phyloP scores from a whole-genome alignment of 2,888 invertebrate genomes.

The Tholera decimalis region DNA sequence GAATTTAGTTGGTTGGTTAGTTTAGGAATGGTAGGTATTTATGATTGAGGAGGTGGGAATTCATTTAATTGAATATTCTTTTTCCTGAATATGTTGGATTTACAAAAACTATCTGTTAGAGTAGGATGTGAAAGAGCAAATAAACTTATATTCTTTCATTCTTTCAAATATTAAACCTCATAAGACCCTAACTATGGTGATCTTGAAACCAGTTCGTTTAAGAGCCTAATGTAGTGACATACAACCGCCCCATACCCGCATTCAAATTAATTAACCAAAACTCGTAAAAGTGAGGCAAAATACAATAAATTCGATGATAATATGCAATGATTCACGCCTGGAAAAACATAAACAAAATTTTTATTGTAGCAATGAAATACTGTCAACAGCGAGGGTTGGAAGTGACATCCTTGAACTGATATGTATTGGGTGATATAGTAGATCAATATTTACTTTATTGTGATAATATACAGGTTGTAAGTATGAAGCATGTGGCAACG shows the following conservation, averaged over 20 bases:
- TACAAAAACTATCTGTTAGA: too few relatives aligned
- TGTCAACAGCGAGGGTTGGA: slow-evolving; percentile 50
- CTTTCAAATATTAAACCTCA: too few relatives aligned
- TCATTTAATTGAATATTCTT: background rate
- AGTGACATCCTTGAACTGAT: slow-evolving; percentile 16
- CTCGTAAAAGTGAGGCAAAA: slow-evolving; percentile 27
- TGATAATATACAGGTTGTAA: slow-evolving; percentile 21
- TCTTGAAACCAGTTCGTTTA: too few relatives aligned
- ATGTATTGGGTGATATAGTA: slow-evolving; percentile 29
- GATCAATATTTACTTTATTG: slow-evolving; percentile 24
- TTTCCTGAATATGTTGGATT: too few relatives aligned
- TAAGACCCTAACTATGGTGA: too few relatives aligned
- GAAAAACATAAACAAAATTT: slow-evolving; percentile 55
- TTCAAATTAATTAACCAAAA: slow-evolving; percentile 26
- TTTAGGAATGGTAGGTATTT: slow-evolving; percentile 23
- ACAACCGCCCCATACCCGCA: background rate
- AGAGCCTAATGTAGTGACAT: background rate
- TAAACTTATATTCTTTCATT: too few relatives aligned
- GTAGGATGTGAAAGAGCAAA: too few relatives aligned
- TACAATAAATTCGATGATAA: slow-evolving; percentile 55
- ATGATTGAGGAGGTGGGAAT: background rate
- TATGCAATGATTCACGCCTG: slow-evolving; percentile 46
- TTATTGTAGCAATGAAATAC: slow-evolving; percentile 48
- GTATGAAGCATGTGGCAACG: background rate
- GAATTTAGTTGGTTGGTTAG: slow-evolving; percentile 10